These are phyloP conservation scores for Meliscaeva auricollis DNA, from an alignment of 2,888 invertebrate species.

Conservation along the genomic window DNA sequence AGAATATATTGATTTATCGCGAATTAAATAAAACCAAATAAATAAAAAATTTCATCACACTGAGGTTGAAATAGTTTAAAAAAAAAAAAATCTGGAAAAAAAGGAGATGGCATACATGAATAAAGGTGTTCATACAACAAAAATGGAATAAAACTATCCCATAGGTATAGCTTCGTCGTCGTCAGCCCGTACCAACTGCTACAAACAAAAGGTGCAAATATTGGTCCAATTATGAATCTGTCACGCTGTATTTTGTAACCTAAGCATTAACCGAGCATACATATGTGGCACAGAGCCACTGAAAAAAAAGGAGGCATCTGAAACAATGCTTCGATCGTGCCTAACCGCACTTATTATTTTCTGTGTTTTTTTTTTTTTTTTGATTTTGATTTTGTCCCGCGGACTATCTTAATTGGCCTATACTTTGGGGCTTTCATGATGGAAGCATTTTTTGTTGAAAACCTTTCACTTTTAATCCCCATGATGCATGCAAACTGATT, in stretches of 20 bases:
- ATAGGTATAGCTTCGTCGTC: background rate
- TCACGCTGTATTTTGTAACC: conserved; percentile 71
- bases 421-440: background rate
- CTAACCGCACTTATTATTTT: conserved; percentile 41
- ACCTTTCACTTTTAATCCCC: conserved; percentile 68
- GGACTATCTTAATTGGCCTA: conserved; percentile 68
- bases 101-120: conserved; percentile 24
- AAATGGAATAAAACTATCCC: conserved; percentile 5
- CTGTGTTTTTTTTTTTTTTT: too few species aligned
- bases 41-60: conserved; percentile 40
- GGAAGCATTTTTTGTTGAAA: conserved; percentile 8
- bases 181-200: conserved; percentile 1
- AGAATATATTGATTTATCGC: conserved; percentile 62
- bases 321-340: conserved; percentile 60
- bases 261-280: conserved; percentile 1
- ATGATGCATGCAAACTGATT: conserved; percentile 68
- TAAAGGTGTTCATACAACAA: background rate
- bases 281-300: background rate
- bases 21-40: conserved; percentile 26
- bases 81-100: background rate
- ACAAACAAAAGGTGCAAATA: conserved; percentile 46
- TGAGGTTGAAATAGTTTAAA: background rate
- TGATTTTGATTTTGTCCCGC: conserved; percentile 10
- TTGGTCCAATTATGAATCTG: conserved; percentile 74
- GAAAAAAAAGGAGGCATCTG: conserved; percentile 1